Conservation (phyloP, 2,113 vertebrate genomes). For the Herpailurus yagouaroundi region DNA sequence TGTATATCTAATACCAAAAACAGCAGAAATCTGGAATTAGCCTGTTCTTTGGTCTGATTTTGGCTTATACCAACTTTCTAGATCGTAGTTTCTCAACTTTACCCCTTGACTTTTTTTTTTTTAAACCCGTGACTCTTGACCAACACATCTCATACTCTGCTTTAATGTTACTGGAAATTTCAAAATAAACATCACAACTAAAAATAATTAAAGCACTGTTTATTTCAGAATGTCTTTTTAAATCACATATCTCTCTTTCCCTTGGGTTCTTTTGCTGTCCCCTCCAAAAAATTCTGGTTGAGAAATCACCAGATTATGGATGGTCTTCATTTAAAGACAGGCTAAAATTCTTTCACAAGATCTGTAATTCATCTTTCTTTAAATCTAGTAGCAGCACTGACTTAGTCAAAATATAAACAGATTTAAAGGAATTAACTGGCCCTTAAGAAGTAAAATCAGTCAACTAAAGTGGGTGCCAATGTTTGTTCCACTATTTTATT, state of each 20-base stretch:
- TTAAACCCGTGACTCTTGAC: neutral
- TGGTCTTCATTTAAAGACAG: neutral
- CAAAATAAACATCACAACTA: neutral
- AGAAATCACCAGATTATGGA: neutral
- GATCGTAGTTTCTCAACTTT: conserved; percentile 40
- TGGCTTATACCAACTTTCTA: conserved; percentile 1
- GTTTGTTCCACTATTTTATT: neutral
- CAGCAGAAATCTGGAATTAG: conserved; percentile 31
- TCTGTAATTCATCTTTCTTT: neutral
- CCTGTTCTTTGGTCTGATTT: conserved; percentile 33
- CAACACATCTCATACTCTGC: neutral
- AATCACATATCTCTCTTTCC: neutral
- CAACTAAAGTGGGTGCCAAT: neutral
- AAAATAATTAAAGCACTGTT: neutral
- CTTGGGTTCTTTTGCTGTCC: neutral
- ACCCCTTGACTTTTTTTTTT: neutral
- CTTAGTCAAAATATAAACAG: neutral
- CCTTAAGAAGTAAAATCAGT: conserved; percentile 16
- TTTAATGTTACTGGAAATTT: conserved; percentile 31
- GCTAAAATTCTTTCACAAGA: neutral
- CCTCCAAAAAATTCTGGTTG: neutral
- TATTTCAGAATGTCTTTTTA: conserved; percentile 33
- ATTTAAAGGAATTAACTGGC: neutral
- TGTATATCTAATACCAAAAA: neutral
- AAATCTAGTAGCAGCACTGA: neutral